Conservation (phyloP, 2,797 vertebrate species). For the Pangasius larnaudii region DNA sequence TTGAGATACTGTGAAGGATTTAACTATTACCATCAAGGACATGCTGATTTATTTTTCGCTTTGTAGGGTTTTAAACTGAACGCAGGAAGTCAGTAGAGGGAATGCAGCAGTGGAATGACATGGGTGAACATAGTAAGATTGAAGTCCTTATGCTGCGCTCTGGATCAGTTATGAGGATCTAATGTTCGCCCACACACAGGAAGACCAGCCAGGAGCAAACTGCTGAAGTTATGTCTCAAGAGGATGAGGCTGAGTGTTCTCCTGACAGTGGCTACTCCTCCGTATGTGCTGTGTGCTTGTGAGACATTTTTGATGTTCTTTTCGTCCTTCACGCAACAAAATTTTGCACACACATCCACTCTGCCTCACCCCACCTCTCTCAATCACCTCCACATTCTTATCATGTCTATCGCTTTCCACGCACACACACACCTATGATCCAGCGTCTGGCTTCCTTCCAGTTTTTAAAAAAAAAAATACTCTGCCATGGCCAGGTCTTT, state of each 20-base stretch:
- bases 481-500: slow-evolving; percentile 42
- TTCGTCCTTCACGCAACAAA: slow-evolving; percentile 7
- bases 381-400: slow-evolving; percentile 27
- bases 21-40: background rate
- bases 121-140: background rate
- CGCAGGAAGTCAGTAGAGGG: background rate
- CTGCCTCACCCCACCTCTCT: background rate
- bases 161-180: background rate
- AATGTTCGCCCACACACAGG: background rate
- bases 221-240: slow-evolving; percentile 11
- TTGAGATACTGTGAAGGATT: background rate
- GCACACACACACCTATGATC: slow-evolving; percentile 34
- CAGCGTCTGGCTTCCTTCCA: slow-evolving; percentile 33
- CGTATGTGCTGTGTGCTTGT: background rate
- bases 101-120: background rate
- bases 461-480: slow-evolving; percentile 6
- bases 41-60: background rate
- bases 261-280: background rate
- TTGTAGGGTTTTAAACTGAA: background rate
- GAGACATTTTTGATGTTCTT: background rate
- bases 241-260: slow-evolving; percentile 11
- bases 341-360: background rate
- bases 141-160: background rate
- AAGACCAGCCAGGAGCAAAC: slow-evolving; percentile 17
- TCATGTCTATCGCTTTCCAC: slow-evolving; percentile 17